phyloP scores from a whole-genome alignment of 2,797 vertebrate genomes.

The Arrhamphus sclerolepis region DNA sequence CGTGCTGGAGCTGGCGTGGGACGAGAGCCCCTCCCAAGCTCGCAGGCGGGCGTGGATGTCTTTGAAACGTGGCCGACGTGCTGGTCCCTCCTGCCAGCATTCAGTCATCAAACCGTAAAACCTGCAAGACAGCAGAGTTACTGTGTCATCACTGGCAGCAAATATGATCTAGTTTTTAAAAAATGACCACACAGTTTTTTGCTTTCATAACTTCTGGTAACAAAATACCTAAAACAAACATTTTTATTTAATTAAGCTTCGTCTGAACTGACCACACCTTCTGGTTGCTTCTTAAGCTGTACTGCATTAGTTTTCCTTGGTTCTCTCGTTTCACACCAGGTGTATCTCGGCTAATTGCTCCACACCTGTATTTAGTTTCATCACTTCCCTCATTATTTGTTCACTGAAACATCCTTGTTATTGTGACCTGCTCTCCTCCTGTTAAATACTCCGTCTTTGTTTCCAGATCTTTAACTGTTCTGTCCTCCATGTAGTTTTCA shows the following conservation, averaged over 20 bases:
- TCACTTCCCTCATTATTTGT: too few relatives aligned
- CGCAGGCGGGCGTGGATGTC: constrained; percentile 91
- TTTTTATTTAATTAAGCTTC: not conserved
- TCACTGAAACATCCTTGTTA: too few relatives aligned
- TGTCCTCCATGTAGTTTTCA: too few relatives aligned
- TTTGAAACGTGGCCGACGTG: constrained; percentile 92
- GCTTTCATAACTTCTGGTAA: not conserved
- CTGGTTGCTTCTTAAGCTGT: too few relatives aligned
- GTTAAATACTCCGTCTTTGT: too few relatives aligned
- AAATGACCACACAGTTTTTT: not conserved
- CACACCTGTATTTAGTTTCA: too few relatives aligned
- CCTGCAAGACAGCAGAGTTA: constrained; percentile 50
- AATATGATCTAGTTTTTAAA: not conserved
- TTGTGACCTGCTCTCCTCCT: too few relatives aligned
- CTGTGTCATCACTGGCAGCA: not conserved
- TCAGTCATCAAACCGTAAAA: constrained; percentile 96
- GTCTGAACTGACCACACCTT: too few relatives aligned
- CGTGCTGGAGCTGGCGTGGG: constrained; percentile 95
- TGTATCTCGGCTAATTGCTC: too few relatives aligned
- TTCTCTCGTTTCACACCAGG: too few relatives aligned
- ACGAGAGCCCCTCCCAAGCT: constrained; percentile 95
- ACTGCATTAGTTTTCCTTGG: too few relatives aligned
- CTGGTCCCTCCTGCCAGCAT: constrained; percentile 96
- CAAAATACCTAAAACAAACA: not conserved
- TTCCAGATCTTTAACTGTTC: too few relatives aligned